Evolutionary conservation across 2,113 vertebrate genomes (phyloP).

Genomic region (Acanthochromis polyacanthus): DNA sequence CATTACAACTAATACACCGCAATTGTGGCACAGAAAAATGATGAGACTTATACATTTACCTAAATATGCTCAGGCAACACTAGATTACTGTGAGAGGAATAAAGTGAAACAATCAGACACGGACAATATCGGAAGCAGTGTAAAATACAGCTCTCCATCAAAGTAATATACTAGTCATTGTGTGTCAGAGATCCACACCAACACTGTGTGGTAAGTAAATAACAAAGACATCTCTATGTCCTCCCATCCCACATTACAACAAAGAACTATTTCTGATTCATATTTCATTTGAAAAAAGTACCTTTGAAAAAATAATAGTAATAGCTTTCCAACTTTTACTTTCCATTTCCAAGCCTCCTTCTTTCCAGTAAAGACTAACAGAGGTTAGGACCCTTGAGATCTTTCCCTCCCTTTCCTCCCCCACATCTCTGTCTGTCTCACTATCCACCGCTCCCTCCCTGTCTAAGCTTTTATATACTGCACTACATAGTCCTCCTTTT

Average conservation of each 20-base stretch:
- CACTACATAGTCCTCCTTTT: neutral
- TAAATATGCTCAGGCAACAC: neutral
- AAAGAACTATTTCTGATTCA: neutral
- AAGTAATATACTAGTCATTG: neutral
- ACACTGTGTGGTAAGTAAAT: neutral
- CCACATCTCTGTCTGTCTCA: conserved; percentile 5
- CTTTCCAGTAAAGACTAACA: conserved; percentile 42
- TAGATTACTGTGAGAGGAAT: too few relatives aligned
- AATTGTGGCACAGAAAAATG: neutral
- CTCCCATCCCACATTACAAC: neutral
- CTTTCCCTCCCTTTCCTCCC: conserved; percentile 29
- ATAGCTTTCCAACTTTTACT: conserved; percentile 20
- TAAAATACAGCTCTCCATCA: neutral
- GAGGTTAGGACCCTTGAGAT: conserved; percentile 50
- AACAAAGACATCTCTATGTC: neutral
- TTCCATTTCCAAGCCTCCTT: conserved; percentile 31
- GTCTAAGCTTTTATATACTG: neutral
- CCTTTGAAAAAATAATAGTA: conserved; percentile 1
- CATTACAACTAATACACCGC: neutral
- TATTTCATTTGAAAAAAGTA: neutral
- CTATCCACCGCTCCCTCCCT: conserved; percentile 7
- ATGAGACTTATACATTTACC: too few relatives aligned
- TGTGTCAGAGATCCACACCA: neutral
- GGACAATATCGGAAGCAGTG: neutral
- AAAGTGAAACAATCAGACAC: neutral